Percentiles rank a stretch among this genome's conserved stretches.
These are phyloP conservation scores for Sebastes elongatus DNA, from an alignment of 2,797 vertebrate genomes.

Conservation along the genomic window DNA sequence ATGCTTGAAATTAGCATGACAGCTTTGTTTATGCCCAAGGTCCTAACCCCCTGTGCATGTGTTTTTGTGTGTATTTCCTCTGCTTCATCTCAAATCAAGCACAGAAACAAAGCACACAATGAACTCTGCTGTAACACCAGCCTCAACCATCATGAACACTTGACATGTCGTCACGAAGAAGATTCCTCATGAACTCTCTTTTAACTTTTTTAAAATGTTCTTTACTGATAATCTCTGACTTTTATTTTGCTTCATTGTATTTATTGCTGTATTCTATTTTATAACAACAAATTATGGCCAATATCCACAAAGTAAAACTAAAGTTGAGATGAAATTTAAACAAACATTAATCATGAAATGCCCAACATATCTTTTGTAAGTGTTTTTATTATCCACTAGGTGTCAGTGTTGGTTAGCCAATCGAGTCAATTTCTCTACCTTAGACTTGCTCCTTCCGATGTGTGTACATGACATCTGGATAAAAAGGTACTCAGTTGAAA, in stretches of 20 bases:
- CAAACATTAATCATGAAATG: background rate
- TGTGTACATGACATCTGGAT: background rate
- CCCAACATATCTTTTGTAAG: background rate
- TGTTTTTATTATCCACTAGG: conserved; percentile 51
- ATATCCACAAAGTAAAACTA: background rate
- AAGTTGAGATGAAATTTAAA: background rate
- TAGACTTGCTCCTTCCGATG: background rate
- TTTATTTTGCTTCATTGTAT: background rate
- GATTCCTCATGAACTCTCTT: background rate
- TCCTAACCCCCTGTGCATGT: conserved; percentile 3
- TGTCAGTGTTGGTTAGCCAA: conserved; percentile 58
- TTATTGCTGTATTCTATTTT: background rate
- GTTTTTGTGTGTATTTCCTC: conserved; percentile 12
- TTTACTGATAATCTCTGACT: no score
- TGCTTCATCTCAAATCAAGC: background rate
- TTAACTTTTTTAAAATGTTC: background rate
- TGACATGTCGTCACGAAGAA: background rate
- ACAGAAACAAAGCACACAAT: background rate
- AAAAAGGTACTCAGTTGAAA: background rate
- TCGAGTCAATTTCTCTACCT: background rate
- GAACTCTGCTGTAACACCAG: background rate
- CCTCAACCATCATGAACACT: background rate
- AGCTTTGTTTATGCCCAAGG: conserved; percentile 63
- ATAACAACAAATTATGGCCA: background rate
- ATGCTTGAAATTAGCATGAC: conserved; percentile 58